Conservation (phyloP, 2,888 invertebrate genomes). For the Agriotes lineatus region DNA sequence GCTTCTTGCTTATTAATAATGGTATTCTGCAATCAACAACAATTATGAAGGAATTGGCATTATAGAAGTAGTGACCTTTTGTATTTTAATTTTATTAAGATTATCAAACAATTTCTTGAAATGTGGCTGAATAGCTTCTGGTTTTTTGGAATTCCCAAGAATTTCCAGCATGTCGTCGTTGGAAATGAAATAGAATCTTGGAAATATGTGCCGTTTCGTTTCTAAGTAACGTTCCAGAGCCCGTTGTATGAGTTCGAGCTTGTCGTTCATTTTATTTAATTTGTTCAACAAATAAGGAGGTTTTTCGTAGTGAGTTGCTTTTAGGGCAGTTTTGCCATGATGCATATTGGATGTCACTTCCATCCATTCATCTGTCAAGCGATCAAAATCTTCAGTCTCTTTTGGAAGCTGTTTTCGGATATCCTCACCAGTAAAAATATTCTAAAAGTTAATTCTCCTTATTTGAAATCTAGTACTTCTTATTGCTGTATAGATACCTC, state of each 20-base stretch:
- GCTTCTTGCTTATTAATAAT: constrained; percentile 65
- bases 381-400: constrained; percentile 82
- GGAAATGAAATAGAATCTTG: constrained; percentile 86
- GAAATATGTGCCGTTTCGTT: constrained; percentile 89
- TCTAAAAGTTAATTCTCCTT: constrained; percentile 65
- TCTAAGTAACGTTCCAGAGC: constrained; percentile 89
- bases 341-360: constrained; percentile 72
- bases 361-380: constrained; percentile 79
- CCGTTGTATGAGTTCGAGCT: constrained; percentile 84
- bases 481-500: constrained; percentile 73
- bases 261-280: constrained; percentile 79
- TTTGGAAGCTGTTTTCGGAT: constrained; percentile 85
- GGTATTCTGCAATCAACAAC: constrained; percentile 23
- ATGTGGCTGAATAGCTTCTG: constrained; percentile 86
- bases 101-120: constrained; percentile 92
- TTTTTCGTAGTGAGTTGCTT: constrained; percentile 73
- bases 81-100: constrained; percentile 78
- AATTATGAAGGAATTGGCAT: too few relatives aligned
- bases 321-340: constrained; percentile 70
- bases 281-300: constrained; percentile 75
- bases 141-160: constrained; percentile 86
- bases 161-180: constrained; percentile 88
- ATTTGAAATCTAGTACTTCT: too few relatives aligned
- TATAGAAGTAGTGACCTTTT: too few relatives aligned
- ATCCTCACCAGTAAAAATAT: constrained; percentile 89